Evolutionary conservation across 2,888 invertebrate species (phyloP).

Genomic region (Troides aeacus): DNA sequence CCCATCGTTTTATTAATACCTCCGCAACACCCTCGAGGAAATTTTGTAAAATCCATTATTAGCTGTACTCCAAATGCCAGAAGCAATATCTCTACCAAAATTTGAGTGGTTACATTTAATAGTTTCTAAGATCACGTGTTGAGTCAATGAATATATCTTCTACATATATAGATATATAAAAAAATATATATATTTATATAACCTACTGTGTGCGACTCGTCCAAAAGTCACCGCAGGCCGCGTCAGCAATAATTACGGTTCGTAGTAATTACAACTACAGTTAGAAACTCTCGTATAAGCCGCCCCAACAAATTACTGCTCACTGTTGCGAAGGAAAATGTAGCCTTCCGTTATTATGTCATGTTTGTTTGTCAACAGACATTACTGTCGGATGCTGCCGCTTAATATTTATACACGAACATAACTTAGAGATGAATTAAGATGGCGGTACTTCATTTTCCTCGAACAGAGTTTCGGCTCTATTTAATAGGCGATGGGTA

Average conservation of each 20-base stretch:
- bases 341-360: conserved; percentile 12
- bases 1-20: too few relatives aligned
- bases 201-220: not conserved
- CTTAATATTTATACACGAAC: conserved; percentile 4
- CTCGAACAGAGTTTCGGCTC: too few relatives aligned
- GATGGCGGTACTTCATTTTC: too few relatives aligned
- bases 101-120: too few relatives aligned
- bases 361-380: conserved; percentile 17
- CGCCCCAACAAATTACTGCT: conserved; percentile 37
- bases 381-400: conserved; percentile 12
- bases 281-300: conserved; percentile 37
- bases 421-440: too few relatives aligned
- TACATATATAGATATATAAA: not conserved
- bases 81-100: too few relatives aligned
- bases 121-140: too few relatives aligned
- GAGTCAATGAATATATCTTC: too few relatives aligned
- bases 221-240: conserved; percentile 38
- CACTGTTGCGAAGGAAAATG: conserved; percentile 9
- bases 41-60: too few relatives aligned
- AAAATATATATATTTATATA: not conserved
- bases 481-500: too few relatives aligned
- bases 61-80: too few relatives aligned
- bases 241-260: conserved; percentile 51
- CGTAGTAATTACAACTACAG: conserved; percentile 42
- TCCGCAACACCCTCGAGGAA: too few relatives aligned